Evolutionary conservation across 2,113 vertebrate genomes (phyloP), one percentile per base, ranked within the genome.

Genomic region (Hydropotes inermis): DNA sequence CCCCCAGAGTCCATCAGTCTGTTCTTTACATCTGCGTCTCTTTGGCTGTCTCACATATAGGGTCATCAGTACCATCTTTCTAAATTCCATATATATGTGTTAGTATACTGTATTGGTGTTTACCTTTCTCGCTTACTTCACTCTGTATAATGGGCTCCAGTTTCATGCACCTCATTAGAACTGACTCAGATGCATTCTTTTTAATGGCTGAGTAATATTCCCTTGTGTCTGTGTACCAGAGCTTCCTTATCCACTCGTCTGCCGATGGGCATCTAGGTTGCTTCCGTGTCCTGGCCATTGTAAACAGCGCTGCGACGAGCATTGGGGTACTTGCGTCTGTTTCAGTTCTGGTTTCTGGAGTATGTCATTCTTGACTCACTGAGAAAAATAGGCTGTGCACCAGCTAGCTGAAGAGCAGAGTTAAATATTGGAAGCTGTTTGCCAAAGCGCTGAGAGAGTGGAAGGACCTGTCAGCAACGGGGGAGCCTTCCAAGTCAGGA

Each of bases 401-500:
- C 3, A 4, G 27, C 21, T 14, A 0, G 28, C 36, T 47, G 36
- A n/a, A 27, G 33, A n/a, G 17, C 13, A 3, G 3, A 27, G 10
- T 11, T 27, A 9, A 17, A 21, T 50, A 1, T 3, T 14, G 43
- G 39, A 39, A 76, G 43, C 25, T 70, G 3, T 47, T 60, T 60
- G 64, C 19, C 23, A 14, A 19, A 6, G 19, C 10, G 27, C 3
- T 13, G 6, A 4, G 54, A n/a, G 50, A 47, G 27, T 17, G 17
- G 36, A n/a, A 43, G 16, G 28, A 39, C 16, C 8, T 8, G 0
- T 17, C 0, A 0, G 11, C 58, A 10, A 9, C 7, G 1, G 14
- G 15, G 57, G 9, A 87, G 43, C 5, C 61, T 61, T 5, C 30
- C 17, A 60, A 39, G 55, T 14, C n/a, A 36, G 12, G 13, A 33